Base-by-base conservation (phyloP, 1,140 invertebrate genomes). In the Nebria ingens region DNA sequence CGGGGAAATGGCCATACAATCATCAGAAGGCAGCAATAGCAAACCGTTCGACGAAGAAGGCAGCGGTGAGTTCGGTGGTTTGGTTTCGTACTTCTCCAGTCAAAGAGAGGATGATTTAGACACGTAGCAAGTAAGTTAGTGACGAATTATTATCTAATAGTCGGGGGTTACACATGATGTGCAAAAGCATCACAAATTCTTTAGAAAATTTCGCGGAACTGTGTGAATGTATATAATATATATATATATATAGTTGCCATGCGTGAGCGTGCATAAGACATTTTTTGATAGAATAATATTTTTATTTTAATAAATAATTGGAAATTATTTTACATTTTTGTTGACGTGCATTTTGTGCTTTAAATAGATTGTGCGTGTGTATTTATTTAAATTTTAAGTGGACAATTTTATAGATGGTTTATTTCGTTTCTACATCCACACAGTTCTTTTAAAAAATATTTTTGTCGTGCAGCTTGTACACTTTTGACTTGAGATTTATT, bases 71-170 rank as follows among this genome's bases (percentile, higher is more conserved):
- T 89, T 89, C 70, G 85, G 86, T n/a, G 87, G 87, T 13, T 74
- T 90, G 56, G 87, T 89, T n/a, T 89, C 87, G 56, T 91, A 91
- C 70, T 90, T 90, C 72, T 89, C 87, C 56, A 89, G 86, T 71
- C 87, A 89, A 70, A 76, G 81, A 57, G 85, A 88, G 65, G 86
- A 89, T 68, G 84, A 87, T 58, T 60, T 71, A 54, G 69, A 71
- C 20, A 64, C 67, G 62, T 70, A 70, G 58, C 61, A 45, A 45
- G 40, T 45, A 45, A 45, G 40, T 45, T 34, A 34, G 25, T 34
- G 25, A n/a, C 25, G 25, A 6, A 34, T 34, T n/a, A 34, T n/a
- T 34, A 34, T 9, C 25, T 34, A 34, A 9, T 34, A n/a, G 25
- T 34, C 25, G 6, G 25, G 25, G n/a, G n/a, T 34, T 34, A 34